These are phyloP conservation scores for Drosophila nigricruria DNA, from an alignment of 2,888 invertebrate species.

Conservation along the genomic window DNA sequence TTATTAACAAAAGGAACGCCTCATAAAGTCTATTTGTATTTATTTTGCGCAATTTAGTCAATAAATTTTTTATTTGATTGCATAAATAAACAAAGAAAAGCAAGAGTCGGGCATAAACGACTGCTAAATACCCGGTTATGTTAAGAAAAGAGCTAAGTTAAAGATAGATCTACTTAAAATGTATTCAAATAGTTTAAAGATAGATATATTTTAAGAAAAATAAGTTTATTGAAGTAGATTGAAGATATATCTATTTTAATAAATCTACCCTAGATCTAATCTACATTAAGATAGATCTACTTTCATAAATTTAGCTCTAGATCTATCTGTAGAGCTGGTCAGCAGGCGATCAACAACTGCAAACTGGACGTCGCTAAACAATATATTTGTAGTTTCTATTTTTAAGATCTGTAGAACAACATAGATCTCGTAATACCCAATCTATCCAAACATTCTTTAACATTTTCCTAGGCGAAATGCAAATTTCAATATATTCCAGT, in stretches of 20 bases:
- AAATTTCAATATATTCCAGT: not conserved
- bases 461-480: too few species aligned
- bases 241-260: too few species aligned
- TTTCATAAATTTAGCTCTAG: not conserved
- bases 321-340: not conserved
- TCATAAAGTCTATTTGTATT: not conserved
- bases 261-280: too few species aligned
- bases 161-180: not conserved
- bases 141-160: not conserved
- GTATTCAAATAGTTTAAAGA: too few species aligned
- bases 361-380: not conserved
- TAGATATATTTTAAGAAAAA: too few species aligned
- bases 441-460: not conserved
- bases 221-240: too few species aligned
- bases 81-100: constrained; percentile 9
- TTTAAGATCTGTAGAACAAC: not conserved
- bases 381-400: not conserved
- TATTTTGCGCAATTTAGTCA: constrained; percentile 15
- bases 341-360: not conserved
- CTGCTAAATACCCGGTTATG: not conserved
- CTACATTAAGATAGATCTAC: too few species aligned
- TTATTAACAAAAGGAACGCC: not conserved
- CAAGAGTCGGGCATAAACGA: not conserved
- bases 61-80: constrained; percentile 24
- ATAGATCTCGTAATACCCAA: not conserved